phyloP scores from a whole-genome alignment of 2,113 vertebrate genomes.

The Scomber colias region DNA sequence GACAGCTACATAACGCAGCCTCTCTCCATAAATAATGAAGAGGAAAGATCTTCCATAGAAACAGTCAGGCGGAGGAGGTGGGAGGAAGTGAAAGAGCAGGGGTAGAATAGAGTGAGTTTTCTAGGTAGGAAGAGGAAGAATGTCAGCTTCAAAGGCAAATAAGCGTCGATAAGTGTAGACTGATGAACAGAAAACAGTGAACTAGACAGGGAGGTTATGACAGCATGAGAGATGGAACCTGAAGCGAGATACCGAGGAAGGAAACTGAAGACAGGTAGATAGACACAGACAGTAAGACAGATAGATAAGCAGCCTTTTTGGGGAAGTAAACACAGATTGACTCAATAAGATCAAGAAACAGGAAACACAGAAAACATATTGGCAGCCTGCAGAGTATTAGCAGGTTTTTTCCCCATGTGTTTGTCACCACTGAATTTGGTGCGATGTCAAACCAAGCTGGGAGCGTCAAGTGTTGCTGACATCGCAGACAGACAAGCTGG shows the following conservation, averaged over 20 bases:
- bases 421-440: constrained; percentile 35
- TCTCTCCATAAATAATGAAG: constrained; percentile 72
- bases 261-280: constrained; percentile 4
- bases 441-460: constrained; percentile 27
- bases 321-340: neutral
- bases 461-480: constrained; percentile 67
- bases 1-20: constrained; percentile 46
- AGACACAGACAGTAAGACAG: neutral
- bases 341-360: neutral
- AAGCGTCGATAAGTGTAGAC: no score
- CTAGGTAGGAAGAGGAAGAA: constrained; percentile 11
- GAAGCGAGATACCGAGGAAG: neutral
- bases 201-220: neutral
- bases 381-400: constrained; percentile 11
- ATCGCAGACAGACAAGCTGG: constrained; percentile 60
- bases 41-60: constrained; percentile 35
- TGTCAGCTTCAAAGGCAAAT: no score
- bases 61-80: constrained; percentile 16
- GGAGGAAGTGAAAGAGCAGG: constrained; percentile 28
- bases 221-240: neutral
- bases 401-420: constrained; percentile 26
- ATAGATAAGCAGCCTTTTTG: neutral
- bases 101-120: neutral
- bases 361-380: constrained; percentile 23
- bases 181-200: no score